phyloP scores from a whole-genome alignment of 1,140 invertebrate species.

The Holcopasites calliopsidis region DNA sequence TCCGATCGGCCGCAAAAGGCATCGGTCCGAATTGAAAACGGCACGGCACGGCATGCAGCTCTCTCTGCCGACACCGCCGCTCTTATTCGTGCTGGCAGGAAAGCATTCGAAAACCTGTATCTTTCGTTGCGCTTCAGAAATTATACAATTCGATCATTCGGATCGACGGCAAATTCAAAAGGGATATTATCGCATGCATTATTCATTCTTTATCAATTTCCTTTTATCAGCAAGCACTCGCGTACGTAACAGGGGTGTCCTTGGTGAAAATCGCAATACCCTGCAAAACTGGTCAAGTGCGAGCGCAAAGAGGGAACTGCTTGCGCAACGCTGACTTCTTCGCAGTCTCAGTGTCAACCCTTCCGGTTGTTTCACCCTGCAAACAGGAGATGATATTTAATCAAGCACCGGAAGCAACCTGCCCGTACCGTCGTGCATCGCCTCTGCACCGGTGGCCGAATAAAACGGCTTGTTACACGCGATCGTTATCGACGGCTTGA shows the following conservation, averaged over 20 bases:
- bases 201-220: background rate
- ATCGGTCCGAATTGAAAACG: slow-evolving; percentile 61
- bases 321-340: slow-evolving; percentile 32
- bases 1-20: slow-evolving; percentile 58
- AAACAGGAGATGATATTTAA: too few relatives aligned
- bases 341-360: slow-evolving; percentile 45
- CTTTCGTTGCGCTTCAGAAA: background rate
- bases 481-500: slow-evolving; percentile 55
- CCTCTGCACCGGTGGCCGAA: background rate
- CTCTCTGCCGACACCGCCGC: too few relatives aligned
- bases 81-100: slow-evolving; percentile 6
- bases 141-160: slow-evolving; percentile 17
- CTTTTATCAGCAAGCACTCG: background rate
- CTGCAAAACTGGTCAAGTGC: slow-evolving; percentile 33
- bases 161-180: too few relatives aligned
- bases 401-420: too few relatives aligned
- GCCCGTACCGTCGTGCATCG: background rate
- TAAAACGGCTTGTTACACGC: slow-evolving; percentile 39
- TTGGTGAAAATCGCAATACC: slow-evolving; percentile 16
- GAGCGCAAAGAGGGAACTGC: slow-evolving; percentile 8
- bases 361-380: slow-evolving; percentile 36
- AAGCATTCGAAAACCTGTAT: slow-evolving; percentile 7
- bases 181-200: too few relatives aligned
- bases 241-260: background rate
- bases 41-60: slow-evolving; percentile 26